Evolutionary conservation across 2,888 invertebrate species (phyloP).

Genomic region (Diploptera punctata): DNA sequence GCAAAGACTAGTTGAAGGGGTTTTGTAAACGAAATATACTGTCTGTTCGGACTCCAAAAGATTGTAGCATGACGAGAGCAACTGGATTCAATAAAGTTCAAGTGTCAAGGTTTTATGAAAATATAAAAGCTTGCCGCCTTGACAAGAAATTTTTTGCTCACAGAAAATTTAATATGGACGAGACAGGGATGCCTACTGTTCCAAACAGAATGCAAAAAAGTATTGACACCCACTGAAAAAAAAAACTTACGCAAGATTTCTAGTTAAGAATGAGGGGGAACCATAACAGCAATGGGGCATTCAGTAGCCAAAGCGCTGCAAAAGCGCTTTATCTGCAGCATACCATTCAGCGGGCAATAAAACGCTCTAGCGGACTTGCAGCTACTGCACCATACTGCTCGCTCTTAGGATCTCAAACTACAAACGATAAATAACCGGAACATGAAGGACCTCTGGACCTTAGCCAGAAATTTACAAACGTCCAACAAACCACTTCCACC

Average conservation of each 20-base stretch:
- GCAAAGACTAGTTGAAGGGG: slow-evolving; percentile 48
- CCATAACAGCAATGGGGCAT: slow-evolving; percentile 45
- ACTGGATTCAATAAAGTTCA: slow-evolving; percentile 50
- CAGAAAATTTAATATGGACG: slow-evolving; percentile 46
- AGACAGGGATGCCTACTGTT: slow-evolving; percentile 46
- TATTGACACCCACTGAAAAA: slow-evolving; percentile 46
- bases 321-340: no score
- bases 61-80: slow-evolving; percentile 49
- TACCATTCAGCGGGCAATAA: no score
- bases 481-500: no score
- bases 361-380: no score
- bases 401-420: no score
- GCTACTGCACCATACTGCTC: no score
- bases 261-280: slow-evolving; percentile 45
- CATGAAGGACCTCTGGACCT: no score
- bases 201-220: slow-evolving; percentile 48
- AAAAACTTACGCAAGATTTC: slow-evolving; percentile 46
- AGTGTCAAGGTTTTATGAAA: slow-evolving; percentile 47
- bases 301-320: slow-evolving; percentile 37
- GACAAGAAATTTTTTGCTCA: slow-evolving; percentile 45
- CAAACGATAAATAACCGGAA: no score
- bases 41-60: slow-evolving; percentile 47
- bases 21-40: slow-evolving; percentile 48
- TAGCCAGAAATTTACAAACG: no score
- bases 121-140: slow-evolving; percentile 45